phyloP scores from a whole-genome alignment of 2,888 invertebrate species.

The Notocelia uddmanniana region DNA sequence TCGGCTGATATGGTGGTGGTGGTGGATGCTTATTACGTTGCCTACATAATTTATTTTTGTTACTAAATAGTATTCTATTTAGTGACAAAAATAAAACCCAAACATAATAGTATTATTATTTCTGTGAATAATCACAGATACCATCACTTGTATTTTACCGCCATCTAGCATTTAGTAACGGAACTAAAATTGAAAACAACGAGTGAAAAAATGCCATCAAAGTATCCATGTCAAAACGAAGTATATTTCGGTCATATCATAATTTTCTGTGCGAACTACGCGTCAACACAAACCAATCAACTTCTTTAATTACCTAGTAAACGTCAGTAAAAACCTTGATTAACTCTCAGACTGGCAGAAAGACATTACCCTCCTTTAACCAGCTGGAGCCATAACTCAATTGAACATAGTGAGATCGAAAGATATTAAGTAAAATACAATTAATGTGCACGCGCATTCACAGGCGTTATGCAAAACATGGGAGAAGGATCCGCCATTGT shows the following conservation, averaged over 20 bases:
- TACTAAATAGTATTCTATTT: too few relatives aligned
- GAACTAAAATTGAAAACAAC: too few relatives aligned
- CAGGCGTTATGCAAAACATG: constrained; percentile 43
- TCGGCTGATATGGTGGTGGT: too few relatives aligned
- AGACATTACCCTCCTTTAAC: constrained; percentile 42
- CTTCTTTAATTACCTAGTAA: background rate
- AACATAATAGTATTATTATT: too few relatives aligned
- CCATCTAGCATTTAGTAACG: too few relatives aligned
- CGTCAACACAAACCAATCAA: constrained; percentile 16
- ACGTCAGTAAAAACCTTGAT: constrained; percentile 15
- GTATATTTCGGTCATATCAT: background rate
- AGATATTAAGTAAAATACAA: constrained; percentile 42
- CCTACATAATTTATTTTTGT: too few relatives aligned
- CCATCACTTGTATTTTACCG: too few relatives aligned
- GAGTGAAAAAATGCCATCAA: too few relatives aligned
- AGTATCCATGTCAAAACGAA: too few relatives aligned
- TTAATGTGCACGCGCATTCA: constrained; percentile 39
- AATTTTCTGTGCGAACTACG: background rate
- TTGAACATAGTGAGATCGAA: constrained; percentile 40
- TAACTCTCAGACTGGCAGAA: constrained; percentile 28
- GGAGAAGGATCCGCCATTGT: constrained; percentile 42
- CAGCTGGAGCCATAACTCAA: constrained; percentile 24
- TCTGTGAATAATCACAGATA: too few relatives aligned
- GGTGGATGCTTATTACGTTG: too few relatives aligned
- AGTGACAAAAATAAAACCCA: too few relatives aligned